A percentile compares a stretch with the other conserved stretches of the same genome.
These are phyloP conservation scores for Hypomesus transpacificus DNA, from an alignment of 2,113 vertebrate species.

Conservation along the genomic window DNA sequence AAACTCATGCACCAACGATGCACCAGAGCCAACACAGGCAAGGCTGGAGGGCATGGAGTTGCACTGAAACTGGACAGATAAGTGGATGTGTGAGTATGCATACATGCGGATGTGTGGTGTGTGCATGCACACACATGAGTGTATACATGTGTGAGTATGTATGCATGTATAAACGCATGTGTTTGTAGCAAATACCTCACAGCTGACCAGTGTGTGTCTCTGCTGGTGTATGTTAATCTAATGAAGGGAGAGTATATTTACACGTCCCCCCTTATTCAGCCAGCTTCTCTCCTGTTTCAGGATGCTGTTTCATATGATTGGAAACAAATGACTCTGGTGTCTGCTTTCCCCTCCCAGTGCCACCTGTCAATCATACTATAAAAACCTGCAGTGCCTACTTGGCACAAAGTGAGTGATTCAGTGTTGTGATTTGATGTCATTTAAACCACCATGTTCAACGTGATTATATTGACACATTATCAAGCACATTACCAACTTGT, in stretches of 20 bases:
- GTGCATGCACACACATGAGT: conserved; percentile 33
- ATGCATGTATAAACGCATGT: conserved; percentile 27
- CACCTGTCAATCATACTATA: conserved; percentile 57
- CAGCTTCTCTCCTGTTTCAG: conserved; percentile 54
- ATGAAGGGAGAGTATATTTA: conserved; percentile 65
- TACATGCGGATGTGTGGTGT: conserved; percentile 16
- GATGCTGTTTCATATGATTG: conserved; percentile 69
- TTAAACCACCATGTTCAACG: conserved; percentile 39
- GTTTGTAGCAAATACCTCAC: neutral
- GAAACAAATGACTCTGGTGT: conserved; percentile 68
- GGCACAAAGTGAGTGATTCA: conserved; percentile 39
- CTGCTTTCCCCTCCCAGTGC: conserved; percentile 55
- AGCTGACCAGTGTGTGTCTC: conserved; percentile 21
- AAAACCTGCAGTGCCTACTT: conserved; percentile 26
- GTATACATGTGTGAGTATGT: conserved; percentile 18
- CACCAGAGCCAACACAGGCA: conserved; percentile 39
- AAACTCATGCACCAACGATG: conserved; percentile 54
- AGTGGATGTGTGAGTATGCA: conserved; percentile 26
- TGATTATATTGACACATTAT: conserved; percentile 43
- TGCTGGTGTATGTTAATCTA: conserved; percentile 56
- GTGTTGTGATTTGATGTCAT: conserved; percentile 50
- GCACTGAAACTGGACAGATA: conserved; percentile 25
- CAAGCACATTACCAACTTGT: conserved; percentile 22
- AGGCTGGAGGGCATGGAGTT: conserved; percentile 44
- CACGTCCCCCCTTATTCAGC: conserved; percentile 37